These are phyloP conservation scores for Alsophila aescularia DNA, from an alignment of 2,888 invertebrate genomes.

Conservation along the genomic window DNA sequence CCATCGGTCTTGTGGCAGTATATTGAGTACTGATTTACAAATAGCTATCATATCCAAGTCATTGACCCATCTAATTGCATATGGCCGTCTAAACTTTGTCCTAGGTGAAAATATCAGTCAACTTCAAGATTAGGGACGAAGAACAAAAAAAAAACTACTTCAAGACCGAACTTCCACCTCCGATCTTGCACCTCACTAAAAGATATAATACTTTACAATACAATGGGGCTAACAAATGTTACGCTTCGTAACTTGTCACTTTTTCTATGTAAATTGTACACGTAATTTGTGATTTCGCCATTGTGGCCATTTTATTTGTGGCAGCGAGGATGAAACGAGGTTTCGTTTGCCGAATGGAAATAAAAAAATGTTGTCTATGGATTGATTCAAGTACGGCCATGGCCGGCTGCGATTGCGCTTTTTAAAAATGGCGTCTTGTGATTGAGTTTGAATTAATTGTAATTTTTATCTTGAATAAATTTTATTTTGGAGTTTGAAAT, in stretches of 20 bases:
- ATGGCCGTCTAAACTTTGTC: too few species aligned
- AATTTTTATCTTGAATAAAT: neutral
- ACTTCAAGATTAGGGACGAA: too few species aligned
- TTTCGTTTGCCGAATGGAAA: slow-evolving; percentile 18
- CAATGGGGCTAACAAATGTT: slow-evolving; percentile 80
- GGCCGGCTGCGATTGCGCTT: slow-evolving; percentile 5
- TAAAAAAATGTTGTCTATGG: slow-evolving; percentile 33
- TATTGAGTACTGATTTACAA: too few species aligned
- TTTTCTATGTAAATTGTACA: slow-evolving; percentile 78
- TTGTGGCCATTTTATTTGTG: slow-evolving; percentile 49
- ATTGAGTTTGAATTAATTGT: neutral
- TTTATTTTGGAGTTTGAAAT: neutral
- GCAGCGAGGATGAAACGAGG: slow-evolving; percentile 41
- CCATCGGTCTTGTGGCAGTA: too few species aligned
- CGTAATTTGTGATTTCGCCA: slow-evolving; percentile 74
- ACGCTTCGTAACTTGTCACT: slow-evolving; percentile 70
- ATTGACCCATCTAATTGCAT: too few species aligned
- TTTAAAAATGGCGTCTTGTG: slow-evolving; percentile 16
- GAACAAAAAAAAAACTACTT: neutral
- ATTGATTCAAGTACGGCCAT: slow-evolving; percentile 28
- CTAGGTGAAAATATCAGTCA: too few species aligned
- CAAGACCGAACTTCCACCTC: neutral
- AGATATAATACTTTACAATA: slow-evolving; percentile 69
- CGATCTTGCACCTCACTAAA: slow-evolving; percentile 34
- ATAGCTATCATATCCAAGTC: too few species aligned